Conservation (phyloP, 2,797 vertebrate species). For the Phoxinus dragarum region DNA sequence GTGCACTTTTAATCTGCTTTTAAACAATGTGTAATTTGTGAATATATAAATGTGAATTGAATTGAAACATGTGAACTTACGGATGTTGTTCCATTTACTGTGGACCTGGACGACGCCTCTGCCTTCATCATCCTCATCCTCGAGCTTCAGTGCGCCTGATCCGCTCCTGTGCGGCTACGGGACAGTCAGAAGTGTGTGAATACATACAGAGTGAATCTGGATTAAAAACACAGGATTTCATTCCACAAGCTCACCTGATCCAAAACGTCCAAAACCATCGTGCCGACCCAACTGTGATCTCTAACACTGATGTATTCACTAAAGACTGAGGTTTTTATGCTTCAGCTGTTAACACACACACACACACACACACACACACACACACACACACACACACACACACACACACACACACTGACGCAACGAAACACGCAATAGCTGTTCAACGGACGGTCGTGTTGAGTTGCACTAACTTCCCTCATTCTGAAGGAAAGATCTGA, state of each 20-base stretch:
- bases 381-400: too few species aligned
- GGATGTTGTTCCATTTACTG: conserved; percentile 36
- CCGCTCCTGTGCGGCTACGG: not conserved
- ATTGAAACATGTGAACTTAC: conserved; percentile 6
- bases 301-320: not conserved
- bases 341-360: not conserved
- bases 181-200: not conserved
- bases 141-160: not conserved
- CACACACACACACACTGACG: not conserved
- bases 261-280: not conserved
- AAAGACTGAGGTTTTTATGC: not conserved
- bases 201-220: not conserved
- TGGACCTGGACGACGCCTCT: not conserved
- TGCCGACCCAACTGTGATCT: too few species aligned
- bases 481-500: not conserved
- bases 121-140: not conserved
- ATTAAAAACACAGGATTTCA: not conserved
- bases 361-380: too few species aligned
- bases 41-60: too few species aligned
- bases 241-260: conserved; percentile 20
- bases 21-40: too few species aligned
- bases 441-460: not conserved
- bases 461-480: conserved; percentile 1
- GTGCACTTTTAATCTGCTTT: too few species aligned
- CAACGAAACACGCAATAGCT: not conserved